Conservation (phyloP, 2,797 vertebrate genomes). For the Sebastes jordani region DNA sequence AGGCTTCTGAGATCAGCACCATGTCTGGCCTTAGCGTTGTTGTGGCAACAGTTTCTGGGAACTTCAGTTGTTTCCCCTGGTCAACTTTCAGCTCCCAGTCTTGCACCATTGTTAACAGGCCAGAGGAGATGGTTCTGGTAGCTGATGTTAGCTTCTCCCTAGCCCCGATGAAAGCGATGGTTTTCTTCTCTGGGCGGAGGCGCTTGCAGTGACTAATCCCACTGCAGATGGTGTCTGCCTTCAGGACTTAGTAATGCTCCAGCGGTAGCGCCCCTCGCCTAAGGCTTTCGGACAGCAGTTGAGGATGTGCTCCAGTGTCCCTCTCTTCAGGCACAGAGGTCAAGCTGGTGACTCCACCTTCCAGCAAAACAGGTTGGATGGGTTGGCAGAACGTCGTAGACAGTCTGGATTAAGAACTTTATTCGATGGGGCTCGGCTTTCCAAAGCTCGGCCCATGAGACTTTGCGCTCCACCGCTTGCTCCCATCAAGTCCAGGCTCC, state of each 20-base stretch:
- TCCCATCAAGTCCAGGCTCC: no score
- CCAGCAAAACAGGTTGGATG: no score
- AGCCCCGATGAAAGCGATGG: neutral
- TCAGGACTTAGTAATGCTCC: slow-evolving; percentile 3
- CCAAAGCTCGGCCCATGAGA: no score
- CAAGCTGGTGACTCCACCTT: no score
- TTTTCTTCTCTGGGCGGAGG: neutral
- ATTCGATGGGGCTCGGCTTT: no score
- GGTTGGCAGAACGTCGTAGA: no score
- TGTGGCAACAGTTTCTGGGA: neutral
- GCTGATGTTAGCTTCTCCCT: neutral
- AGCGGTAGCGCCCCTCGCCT: neutral
- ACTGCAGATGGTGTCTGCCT: neutral
- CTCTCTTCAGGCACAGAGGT: no score
- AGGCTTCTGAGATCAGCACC: neutral
- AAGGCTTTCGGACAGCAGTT: neutral
- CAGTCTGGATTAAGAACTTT: no score
- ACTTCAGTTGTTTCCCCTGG: neutral
- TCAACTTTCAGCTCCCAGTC: neutral
- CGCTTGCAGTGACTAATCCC: neutral
- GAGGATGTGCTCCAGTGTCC: no score
- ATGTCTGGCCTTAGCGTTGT: neutral
- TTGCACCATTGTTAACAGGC: neutral
- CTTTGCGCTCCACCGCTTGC: no score
- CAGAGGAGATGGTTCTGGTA: neutral